Evolutionary conservation across 2,888 invertebrate species (phyloP), one percentile per base, ranked within the genome.

Genomic region (Selenia dentaria): DNA sequence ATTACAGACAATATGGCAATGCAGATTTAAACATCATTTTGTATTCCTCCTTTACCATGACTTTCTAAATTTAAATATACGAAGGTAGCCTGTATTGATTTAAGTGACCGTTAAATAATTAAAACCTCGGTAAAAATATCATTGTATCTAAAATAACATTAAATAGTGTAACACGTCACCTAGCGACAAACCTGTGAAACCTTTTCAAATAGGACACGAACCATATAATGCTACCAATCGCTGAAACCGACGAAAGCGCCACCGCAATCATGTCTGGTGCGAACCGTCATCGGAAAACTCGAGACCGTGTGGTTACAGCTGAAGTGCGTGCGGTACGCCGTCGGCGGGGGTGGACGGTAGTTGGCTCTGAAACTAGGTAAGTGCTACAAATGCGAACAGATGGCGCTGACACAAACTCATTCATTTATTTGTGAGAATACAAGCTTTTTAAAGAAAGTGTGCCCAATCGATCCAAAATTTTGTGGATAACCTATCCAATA

Each of bases 331-430:
- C 90, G 20, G 77, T 90, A 12, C 80, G 94, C 36, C 92, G 95
- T 42, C 85, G 93, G 32, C 90, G 95, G 33, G 95, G 95, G 28
- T 95, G 95, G 95, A 95, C 95, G 2, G 95, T 95, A 33, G 93
- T 95, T 45, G 95, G 95, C 59, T 94, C 94, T 58, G 95, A 95
- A 91, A 90, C 94, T 67, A 93, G 94, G 95, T 94, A 82, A 91
- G 84, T 76, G 35, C 33, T 5, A 16, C 4, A 18, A 9, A 1
- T 10, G n/a, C 37, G 57, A 45, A 63, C 57, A 88, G 89, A 80
- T 83, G 89, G 59, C 84, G 74, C 65, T 82, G 33, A 34, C 35
- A 12, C 12, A n/a, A n/a, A n/a, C n/a, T n/a, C n/a, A n/a, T n/a
- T n/a, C n/a, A n/a, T n/a, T n/a, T n/a, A n/a, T n/a, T n/a, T n/a